phyloP scores from a whole-genome alignment of 2,113 vertebrate genomes.

The Neolamprologus caudopunctatus region DNA sequence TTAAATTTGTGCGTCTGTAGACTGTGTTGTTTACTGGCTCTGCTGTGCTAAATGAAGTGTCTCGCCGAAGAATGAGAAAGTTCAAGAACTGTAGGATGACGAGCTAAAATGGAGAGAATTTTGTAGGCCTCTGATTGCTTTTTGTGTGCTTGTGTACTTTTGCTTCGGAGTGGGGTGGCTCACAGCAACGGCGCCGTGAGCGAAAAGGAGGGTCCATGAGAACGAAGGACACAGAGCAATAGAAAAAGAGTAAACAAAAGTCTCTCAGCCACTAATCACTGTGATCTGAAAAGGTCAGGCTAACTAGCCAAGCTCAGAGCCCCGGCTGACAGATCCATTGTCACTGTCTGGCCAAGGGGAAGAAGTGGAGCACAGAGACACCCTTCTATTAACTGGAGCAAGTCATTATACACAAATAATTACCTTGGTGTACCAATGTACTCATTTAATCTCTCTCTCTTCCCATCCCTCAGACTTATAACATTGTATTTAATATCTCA shows the following conservation, averaged over 20 bases:
- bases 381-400: slow-evolving; percentile 45
- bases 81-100: slow-evolving; percentile 1
- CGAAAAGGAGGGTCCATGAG: slow-evolving; percentile 4
- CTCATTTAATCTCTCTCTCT: neutral
- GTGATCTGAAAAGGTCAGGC: slow-evolving; percentile 58
- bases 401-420: slow-evolving; percentile 53
- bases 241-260: slow-evolving; percentile 51
- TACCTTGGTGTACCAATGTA: slow-evolving; percentile 1
- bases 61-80: neutral
- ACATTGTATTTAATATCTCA: neutral
- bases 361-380: slow-evolving; percentile 43
- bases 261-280: slow-evolving; percentile 53
- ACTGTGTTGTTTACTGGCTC: slow-evolving; percentile 33
- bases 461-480: neutral
- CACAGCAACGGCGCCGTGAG: neutral
- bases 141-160: neutral
- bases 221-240: slow-evolving; percentile 7
- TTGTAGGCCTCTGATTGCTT: neutral
- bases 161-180: neutral
- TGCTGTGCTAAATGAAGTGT: slow-evolving; percentile 27
- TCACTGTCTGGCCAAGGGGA: slow-evolving; percentile 33
- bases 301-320: slow-evolving; percentile 46
- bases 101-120: neutral
- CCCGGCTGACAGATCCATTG: slow-evolving; percentile 46
- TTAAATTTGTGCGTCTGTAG: slow-evolving; percentile 5